Conservation (phyloP, 2,113 vertebrate species). For the Tetrao urogallus region DNA sequence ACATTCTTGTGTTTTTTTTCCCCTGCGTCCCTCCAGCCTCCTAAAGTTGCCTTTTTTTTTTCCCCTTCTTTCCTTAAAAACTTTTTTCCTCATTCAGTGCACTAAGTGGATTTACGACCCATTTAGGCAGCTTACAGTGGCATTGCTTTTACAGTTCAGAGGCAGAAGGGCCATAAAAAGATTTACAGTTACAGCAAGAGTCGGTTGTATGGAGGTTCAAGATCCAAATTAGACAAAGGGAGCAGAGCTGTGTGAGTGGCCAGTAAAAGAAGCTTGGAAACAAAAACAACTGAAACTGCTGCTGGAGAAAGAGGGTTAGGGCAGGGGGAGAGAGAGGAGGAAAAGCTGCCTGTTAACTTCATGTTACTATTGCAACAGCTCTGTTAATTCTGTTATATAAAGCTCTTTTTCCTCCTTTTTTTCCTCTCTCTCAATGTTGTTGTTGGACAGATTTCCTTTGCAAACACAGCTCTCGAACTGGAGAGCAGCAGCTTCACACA, state of each 20-base stretch:
- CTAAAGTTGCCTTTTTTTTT: slow-evolving; percentile 31
- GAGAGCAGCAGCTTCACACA: slow-evolving; percentile 64
- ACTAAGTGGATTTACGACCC: slow-evolving; percentile 63
- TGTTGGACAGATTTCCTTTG: slow-evolving; percentile 67
- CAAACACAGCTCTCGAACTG: slow-evolving; percentile 60
- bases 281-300: slow-evolving; percentile 66
- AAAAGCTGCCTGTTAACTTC: slow-evolving; percentile 48
- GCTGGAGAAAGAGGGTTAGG: slow-evolving; percentile 20
- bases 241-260: slow-evolving; percentile 30
- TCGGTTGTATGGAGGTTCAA: slow-evolving; percentile 22
- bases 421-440: slow-evolving; percentile 33
- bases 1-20: neutral
- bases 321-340: slow-evolving; percentile 7
- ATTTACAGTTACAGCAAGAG: slow-evolving; percentile 67
- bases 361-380: slow-evolving; percentile 40
- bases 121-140: slow-evolving; percentile 64
- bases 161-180: slow-evolving; percentile 68
- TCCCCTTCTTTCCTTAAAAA: slow-evolving; percentile 24
- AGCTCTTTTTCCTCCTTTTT: slow-evolving; percentile 51
- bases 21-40: slow-evolving; percentile 30
- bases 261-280: slow-evolving; percentile 64
- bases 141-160: slow-evolving; percentile 65
- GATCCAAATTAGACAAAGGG: slow-evolving; percentile 70
- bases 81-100: slow-evolving; percentile 38
- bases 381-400: slow-evolving; percentile 66